Conservation (phyloP, 2,888 invertebrate genomes). For the Chymomyza caudatula region DNA sequence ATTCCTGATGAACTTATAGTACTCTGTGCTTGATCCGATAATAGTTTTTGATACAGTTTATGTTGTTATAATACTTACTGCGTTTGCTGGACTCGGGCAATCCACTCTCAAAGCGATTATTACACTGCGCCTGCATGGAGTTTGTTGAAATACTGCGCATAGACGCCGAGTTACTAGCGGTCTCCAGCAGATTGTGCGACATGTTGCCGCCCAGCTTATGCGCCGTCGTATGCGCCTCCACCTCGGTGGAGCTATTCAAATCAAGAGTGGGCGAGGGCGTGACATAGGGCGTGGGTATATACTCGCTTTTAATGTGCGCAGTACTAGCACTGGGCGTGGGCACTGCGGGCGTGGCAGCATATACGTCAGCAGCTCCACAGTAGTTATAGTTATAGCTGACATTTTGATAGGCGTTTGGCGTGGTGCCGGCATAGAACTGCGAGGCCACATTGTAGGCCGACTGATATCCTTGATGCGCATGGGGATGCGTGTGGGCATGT, state of each 20-base stretch:
- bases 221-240: constrained; percentile 61
- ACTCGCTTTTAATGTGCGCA: constrained; percentile 63
- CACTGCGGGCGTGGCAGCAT: constrained; percentile 48
- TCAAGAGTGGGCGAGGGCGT: constrained; percentile 76
- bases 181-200: constrained; percentile 63
- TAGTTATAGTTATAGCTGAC: constrained; percentile 62
- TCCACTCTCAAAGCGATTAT: background rate
- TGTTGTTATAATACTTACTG: constrained; percentile 40
- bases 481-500: constrained; percentile 28
- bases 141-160: constrained; percentile 41
- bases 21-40: too few relatives aligned
- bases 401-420: constrained; percentile 46
- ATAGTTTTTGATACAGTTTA: too few relatives aligned
- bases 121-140: constrained; percentile 24
- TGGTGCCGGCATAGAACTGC: constrained; percentile 49
- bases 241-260: constrained; percentile 75
- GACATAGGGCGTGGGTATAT: constrained; percentile 73
- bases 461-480: constrained; percentile 49
- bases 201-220: constrained; percentile 53
- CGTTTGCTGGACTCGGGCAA: constrained; percentile 40
- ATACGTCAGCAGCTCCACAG: constrained; percentile 38
- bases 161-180: constrained; percentile 50
- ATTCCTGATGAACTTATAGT: too few relatives aligned
- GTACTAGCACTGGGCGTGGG: constrained; percentile 36
- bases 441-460: constrained; percentile 51